phyloP scores from a whole-genome alignment of 2,797 vertebrate species.

The Sebastiscus tertius region DNA sequence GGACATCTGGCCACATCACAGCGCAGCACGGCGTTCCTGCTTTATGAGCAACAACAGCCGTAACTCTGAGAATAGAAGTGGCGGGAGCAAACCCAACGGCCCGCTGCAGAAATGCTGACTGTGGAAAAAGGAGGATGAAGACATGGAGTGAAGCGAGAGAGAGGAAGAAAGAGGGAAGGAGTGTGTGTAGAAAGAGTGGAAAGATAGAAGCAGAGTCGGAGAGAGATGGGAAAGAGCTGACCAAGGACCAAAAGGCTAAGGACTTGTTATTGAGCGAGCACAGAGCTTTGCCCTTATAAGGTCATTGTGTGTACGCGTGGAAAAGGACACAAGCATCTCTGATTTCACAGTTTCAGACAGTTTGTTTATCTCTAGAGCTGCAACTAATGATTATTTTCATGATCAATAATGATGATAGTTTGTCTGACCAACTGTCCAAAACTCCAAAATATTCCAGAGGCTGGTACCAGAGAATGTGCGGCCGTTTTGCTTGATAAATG shows the following conservation, averaged over 20 bases:
- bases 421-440: background rate
- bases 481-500: background rate
- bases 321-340: constrained; percentile 8
- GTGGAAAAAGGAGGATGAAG: constrained; percentile 22
- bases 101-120: constrained; percentile 61
- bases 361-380: background rate
- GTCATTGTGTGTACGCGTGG: constrained; percentile 22
- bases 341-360: constrained; percentile 8
- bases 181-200: constrained; percentile 21
- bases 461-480: background rate
- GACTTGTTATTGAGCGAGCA: constrained; percentile 30
- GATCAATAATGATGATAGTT: background rate
- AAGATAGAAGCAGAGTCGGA: constrained; percentile 38
- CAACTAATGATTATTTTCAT: background rate
- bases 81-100: constrained; percentile 51
- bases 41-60: constrained; percentile 73
- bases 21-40: constrained; percentile 52
- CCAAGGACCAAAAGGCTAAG: constrained; percentile 28
- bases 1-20: constrained; percentile 76
- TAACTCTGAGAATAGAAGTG: constrained; percentile 69
- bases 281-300: constrained; percentile 61
- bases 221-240: constrained; percentile 53
- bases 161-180: constrained; percentile 15
- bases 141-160: constrained; percentile 20
- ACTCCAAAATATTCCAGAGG: background rate